phyloP scores from a whole-genome alignment of 1,140 invertebrate genomes.

The Teleopsis dalmanni region DNA sequence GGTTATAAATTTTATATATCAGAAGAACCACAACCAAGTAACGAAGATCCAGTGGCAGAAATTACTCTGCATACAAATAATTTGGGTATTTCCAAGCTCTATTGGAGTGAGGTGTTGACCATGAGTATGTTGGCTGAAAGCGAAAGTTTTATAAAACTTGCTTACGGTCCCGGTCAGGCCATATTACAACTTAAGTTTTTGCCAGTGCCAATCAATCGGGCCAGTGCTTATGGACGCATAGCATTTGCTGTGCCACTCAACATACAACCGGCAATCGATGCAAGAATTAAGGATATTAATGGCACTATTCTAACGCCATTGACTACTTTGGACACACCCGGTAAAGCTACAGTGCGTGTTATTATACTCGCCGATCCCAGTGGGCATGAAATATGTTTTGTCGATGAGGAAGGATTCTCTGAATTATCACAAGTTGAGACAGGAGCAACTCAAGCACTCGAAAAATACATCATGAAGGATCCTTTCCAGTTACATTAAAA shows the following conservation, averaged over 20 bases:
- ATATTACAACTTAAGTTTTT: conserved; percentile 64
- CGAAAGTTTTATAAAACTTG: conserved; percentile 55
- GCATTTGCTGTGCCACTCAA: conserved; percentile 81
- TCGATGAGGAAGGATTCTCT: conserved; percentile 89
- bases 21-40: conserved; percentile 57
- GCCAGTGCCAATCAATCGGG: conserved; percentile 66
- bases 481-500: too few species aligned
- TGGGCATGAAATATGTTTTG: conserved; percentile 97
- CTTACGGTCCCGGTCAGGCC: conserved; percentile 65
- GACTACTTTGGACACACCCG: conserved; percentile 87
- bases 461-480: conserved; percentile 60
- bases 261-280: conserved; percentile 66
- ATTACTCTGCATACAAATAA: conserved; percentile 73
- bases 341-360: conserved; percentile 91
- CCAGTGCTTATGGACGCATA: conserved; percentile 89
- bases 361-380: conserved; percentile 95
- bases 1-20: conserved; percentile 83
- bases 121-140: conserved; percentile 60
- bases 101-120: conserved; percentile 73
- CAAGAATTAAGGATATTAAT: conserved; percentile 62
- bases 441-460: conserved; percentile 68
- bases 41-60: conserved; percentile 75
- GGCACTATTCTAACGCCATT: conserved; percentile 79
- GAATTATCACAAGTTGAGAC: conserved; percentile 83
- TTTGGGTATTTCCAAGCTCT: conserved; percentile 66